Evolutionary conservation across 1,140 invertebrate species (phyloP).

Genomic region (Alviniconcha marisindica): DNA sequence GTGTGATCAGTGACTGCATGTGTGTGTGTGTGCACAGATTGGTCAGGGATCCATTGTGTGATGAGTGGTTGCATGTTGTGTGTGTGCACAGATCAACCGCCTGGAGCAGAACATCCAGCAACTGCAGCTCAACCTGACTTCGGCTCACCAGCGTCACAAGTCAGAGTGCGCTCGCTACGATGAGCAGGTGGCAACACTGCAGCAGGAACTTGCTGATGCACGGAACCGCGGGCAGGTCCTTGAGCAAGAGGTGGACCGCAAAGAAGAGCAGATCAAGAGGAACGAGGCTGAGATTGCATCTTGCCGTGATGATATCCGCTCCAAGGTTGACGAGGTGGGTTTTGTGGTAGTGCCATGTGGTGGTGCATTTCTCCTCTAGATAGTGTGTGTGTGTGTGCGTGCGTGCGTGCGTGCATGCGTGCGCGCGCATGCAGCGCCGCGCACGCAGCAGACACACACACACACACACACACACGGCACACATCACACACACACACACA

Average conservation of each 20-base stretch:
- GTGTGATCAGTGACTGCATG: too few species aligned
- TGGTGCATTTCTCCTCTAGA: too few species aligned
- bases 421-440: neutral
- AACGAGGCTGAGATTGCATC: constrained; percentile 66
- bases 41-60: too few species aligned
- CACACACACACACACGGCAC: too few species aligned
- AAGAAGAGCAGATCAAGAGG: constrained; percentile 67
- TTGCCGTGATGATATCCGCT: constrained; percentile 62
- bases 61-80: too few species aligned
- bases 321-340: constrained; percentile 67
- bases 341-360: too few species aligned
- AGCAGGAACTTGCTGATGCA: constrained; percentile 59
- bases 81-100: constrained; percentile 61
- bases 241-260: constrained; percentile 62
- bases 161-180: constrained; percentile 65
- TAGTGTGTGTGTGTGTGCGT: neutral
- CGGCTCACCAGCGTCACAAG: constrained; percentile 71
- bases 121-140: constrained; percentile 71
- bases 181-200: constrained; percentile 60
- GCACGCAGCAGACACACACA: too few species aligned
- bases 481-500: too few species aligned
- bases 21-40: too few species aligned
- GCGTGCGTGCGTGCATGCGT: neutral
- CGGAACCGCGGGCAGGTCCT: constrained; percentile 56
- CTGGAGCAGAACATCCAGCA: constrained; percentile 72